phyloP scores from a whole-genome alignment of 2,113 vertebrate genomes.

The Mirza zaza region DNA sequence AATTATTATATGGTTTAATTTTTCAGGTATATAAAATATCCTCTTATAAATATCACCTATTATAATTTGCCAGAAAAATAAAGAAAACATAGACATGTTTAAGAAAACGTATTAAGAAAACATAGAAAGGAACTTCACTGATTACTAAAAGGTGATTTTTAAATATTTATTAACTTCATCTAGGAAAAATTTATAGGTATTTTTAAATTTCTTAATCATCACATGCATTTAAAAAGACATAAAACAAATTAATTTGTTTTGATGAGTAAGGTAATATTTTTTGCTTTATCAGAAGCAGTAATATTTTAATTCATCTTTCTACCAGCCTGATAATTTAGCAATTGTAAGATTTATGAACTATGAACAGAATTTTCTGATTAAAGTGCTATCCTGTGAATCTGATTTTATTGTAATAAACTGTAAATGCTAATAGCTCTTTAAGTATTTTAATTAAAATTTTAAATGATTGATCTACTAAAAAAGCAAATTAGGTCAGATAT shows the following conservation, averaged over 20 bases:
- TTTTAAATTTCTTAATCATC: slow-evolving; percentile 36
- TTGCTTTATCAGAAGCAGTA: slow-evolving; percentile 47
- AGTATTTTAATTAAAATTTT: slow-evolving; percentile 60
- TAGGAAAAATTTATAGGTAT: neutral
- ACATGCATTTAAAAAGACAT: slow-evolving; percentile 11
- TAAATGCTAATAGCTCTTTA: neutral
- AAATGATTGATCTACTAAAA: slow-evolving; percentile 27
- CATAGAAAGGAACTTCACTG: neutral
- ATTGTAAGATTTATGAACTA: slow-evolving; percentile 43
- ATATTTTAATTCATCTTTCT: slow-evolving; percentile 51
- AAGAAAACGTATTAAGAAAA: neutral
- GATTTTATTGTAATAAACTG: slow-evolving; percentile 57
- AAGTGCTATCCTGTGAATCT: slow-evolving; percentile 58
- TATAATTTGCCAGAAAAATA: neutral
- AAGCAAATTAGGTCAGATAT: neutral
- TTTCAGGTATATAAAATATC: neutral
- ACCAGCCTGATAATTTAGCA: slow-evolving; percentile 63
- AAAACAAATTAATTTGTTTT: slow-evolving; percentile 32
- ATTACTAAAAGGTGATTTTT: neutral
- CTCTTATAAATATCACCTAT: neutral
- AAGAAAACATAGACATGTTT: neutral
- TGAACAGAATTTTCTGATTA: slow-evolving; percentile 63
- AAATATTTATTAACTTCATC: slow-evolving; percentile 34
- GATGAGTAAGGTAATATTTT: neutral
- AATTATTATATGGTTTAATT: neutral